Evolutionary conservation across 2,113 vertebrate genomes (phyloP).

Genomic region (Euleptes europaea): DNA sequence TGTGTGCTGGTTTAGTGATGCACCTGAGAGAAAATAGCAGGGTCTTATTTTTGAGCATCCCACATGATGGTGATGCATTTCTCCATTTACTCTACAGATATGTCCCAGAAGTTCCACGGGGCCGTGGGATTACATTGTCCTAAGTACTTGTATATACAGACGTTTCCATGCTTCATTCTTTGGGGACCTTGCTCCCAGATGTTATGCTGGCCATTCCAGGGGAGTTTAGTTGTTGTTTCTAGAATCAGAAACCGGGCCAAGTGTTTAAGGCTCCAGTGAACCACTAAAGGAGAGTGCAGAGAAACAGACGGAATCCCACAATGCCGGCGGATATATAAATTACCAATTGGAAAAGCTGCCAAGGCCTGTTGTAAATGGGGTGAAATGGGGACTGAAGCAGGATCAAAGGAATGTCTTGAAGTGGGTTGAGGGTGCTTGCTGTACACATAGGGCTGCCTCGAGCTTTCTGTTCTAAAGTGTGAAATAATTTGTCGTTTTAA

Average conservation of each 20-base stretch:
- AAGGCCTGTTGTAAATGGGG: neutral
- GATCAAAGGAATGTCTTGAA: too few species aligned
- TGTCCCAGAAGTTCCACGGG: neutral
- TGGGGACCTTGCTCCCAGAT: neutral
- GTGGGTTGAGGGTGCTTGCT: neutral
- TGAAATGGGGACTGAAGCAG: neutral
- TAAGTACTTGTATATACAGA: neutral
- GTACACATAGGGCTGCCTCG: neutral
- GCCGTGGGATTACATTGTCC: neutral
- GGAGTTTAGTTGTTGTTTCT: constrained; percentile 8
- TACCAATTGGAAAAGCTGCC: neutral
- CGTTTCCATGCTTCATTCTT: neutral
- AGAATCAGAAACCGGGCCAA: neutral
- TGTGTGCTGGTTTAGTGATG: neutral
- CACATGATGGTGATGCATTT: neutral
- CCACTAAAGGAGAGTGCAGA: neutral
- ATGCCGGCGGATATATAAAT: neutral
- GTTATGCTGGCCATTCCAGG: neutral
- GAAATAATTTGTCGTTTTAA: neutral
- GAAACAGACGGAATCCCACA: neutral
- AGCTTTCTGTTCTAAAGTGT: neutral
- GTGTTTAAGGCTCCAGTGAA: constrained; percentile 1
- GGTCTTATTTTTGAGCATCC: neutral
- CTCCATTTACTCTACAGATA: neutral
- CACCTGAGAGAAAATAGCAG: fast-evolving